Percentiles rank a stretch among this genome's conserved stretches.
Evolutionary conservation across 1,140 invertebrate species (phyloP).

Genomic region (Halyomorpha halys): DNA sequence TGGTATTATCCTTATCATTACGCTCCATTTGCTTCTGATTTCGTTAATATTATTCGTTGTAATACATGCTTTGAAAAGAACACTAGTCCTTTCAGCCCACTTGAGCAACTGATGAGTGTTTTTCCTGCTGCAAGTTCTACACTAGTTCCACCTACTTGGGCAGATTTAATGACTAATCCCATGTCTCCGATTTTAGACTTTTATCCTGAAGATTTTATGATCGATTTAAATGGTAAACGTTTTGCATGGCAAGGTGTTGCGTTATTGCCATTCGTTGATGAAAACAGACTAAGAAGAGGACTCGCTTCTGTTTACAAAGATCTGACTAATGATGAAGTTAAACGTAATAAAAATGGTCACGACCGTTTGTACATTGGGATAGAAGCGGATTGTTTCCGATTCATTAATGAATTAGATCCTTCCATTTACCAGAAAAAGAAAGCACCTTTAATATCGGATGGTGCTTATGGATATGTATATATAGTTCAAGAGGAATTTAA

Average conservation of each 20-base stretch:
- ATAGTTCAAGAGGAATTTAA: constrained; percentile 2
- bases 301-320: constrained; percentile 5
- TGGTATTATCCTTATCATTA: constrained; percentile 99
- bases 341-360: constrained; percentile 46
- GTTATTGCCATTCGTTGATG: constrained; percentile 94
- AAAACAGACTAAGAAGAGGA: constrained; percentile 73
- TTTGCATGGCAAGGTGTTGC: constrained; percentile 99
- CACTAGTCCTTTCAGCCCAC: constrained; percentile 86
- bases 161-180: constrained; percentile 84
- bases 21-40: constrained; percentile 99
- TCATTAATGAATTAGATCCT: constrained; percentile 14
- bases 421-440: constrained; percentile 8
- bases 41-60: constrained; percentile 79
- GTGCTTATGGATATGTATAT: constrained; percentile 7
- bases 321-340: constrained; percentile 26
- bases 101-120: constrained; percentile 98
- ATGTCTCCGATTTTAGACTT: constrained; percentile 96
- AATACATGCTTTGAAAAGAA: constrained; percentile 79
- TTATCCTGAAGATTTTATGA: constrained; percentile 96
- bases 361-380: constrained; percentile 42
- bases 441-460: constrained; percentile 4
- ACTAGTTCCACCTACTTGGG: constrained; percentile 90
- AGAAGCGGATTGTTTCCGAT: constrained; percentile 18
- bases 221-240: constrained; percentile 98
- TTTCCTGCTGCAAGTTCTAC: constrained; percentile 93